phyloP scores from a whole-genome alignment of 2,797 vertebrate species.

The Xiphorhynchus erythropygius region DNA sequence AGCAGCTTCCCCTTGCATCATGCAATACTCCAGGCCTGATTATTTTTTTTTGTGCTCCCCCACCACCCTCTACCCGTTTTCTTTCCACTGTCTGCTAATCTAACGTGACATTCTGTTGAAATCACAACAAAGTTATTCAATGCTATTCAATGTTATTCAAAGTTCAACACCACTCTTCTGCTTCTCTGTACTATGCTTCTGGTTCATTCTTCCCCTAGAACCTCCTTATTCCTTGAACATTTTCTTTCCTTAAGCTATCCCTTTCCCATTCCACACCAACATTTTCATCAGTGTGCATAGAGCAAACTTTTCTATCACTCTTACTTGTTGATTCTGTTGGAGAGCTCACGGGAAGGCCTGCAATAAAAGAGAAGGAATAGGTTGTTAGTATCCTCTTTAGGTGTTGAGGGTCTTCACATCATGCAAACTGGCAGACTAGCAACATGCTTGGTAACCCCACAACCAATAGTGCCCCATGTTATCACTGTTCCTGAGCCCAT shows the following conservation, averaged over 20 bases:
- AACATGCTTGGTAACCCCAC: not conserved
- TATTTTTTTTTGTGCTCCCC: not conserved
- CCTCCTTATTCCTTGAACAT: not conserved
- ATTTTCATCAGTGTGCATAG: not conserved
- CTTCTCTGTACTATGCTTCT: not conserved
- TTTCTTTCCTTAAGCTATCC: not conserved
- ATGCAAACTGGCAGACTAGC: not conserved
- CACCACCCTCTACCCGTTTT: not conserved
- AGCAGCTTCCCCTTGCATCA: not conserved
- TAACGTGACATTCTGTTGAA: not conserved
- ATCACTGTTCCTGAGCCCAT: not conserved
- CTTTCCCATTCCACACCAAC: not conserved
- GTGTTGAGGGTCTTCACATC: not conserved
- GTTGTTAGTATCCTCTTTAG: not conserved
- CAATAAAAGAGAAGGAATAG: conserved; percentile 3
- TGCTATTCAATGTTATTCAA: not conserved
- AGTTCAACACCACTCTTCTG: not conserved
- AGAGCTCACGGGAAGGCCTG: not conserved
- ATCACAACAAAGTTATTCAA: not conserved
- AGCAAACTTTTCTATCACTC: not conserved
- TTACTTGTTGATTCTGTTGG: not conserved
- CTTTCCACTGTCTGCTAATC: not conserved
- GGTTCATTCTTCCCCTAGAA: not conserved
- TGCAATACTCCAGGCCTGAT: accelerated
- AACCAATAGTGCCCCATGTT: not conserved